Evolutionary conservation across 2,113 vertebrate species (phyloP), one percentile per base, ranked within the genome.

Genomic region (Argyrosomus japonicus): DNA sequence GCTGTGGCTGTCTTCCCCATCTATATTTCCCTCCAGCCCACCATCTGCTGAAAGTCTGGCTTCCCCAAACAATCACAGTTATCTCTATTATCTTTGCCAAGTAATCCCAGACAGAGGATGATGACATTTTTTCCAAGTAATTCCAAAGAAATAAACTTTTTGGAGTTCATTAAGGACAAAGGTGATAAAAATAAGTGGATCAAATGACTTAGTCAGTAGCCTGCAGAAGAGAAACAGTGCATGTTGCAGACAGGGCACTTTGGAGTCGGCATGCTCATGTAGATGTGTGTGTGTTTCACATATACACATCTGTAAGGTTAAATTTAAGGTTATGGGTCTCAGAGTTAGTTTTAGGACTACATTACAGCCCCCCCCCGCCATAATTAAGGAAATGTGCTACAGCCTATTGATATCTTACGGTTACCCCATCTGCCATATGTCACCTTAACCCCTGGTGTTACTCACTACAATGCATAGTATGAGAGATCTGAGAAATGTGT

Each of bases 11-110:
- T 87, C 81, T 50, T 85, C 88, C 85, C 70, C 73, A 75, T 86
- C 82, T 86, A 79, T 56, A 79, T 88, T 91, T 87, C 88, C 91
- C 89, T 88, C 83, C 88, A 89, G 92, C 82, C 67, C 79, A 57
- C 90, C 90, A 89, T 87, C 85, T 92, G 86, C 84, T 70, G 75
- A 57, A 65, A 68, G 62, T 75, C 82, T 67, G 78, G 71, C 71
- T 53, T 75, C 81, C 51, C 54, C 81, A 82, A 78, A 84, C 84
- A 79, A 92, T 89, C 81, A 77, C 27, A 40, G 45, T 86, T 79
- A 83, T 85, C 72, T 69, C 63, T 29, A 60, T 88, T 78, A 78
- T 82, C 74, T 86, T 60, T 71, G 53, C 79, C 53, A 43, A 74
- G 64, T 60, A 72, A 86, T 75, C 71, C 63, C 25, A 36, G 21